These are phyloP conservation scores for Drosophila seclusa DNA, from an alignment of 2,888 invertebrate genomes.

Conservation along the genomic window DNA sequence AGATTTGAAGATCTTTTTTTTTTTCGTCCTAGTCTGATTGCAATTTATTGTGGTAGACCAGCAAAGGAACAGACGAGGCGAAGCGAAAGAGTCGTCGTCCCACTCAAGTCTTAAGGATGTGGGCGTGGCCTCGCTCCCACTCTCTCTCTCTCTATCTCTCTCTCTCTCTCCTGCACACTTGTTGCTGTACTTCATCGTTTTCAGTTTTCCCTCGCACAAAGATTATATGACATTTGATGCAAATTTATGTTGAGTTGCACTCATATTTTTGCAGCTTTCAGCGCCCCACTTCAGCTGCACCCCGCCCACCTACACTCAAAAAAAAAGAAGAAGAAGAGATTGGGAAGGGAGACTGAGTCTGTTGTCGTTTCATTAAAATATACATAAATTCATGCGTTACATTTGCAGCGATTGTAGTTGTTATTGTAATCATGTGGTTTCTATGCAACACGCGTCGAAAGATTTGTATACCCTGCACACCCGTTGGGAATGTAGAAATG, in stretches of 20 bases:
- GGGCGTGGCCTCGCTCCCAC: conserved; percentile 11
- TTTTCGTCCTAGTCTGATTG: conserved; percentile 55
- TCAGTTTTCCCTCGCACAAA: conserved; percentile 19
- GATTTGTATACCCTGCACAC: conserved; percentile 4
- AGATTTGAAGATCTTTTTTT: background rate
- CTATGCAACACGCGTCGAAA: conserved; percentile 42
- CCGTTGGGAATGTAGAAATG: background rate
- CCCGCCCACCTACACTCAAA: background rate
- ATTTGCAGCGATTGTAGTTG: conserved; percentile 17
- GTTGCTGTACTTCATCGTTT: conserved; percentile 1
- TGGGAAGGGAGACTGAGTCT: conserved; percentile 8
- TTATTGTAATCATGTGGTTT: conserved; percentile 40
- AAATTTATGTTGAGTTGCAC: conserved; percentile 53
- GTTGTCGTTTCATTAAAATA: conserved; percentile 45
- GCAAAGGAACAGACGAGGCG: conserved; percentile 4
- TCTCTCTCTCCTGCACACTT: background rate
- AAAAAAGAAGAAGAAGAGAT: background rate
- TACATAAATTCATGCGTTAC: conserved; percentile 27
- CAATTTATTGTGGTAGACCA: conserved; percentile 67
- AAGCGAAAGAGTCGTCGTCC: background rate
- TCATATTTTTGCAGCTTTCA: conserved; percentile 32
- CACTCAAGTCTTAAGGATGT: conserved; percentile 1
- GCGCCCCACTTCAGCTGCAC: background rate
- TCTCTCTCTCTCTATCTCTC: background rate
- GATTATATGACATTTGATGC: conserved; percentile 62